Evolutionary conservation across 2,888 invertebrate species (phyloP), one percentile per base, ranked within the genome.

Genomic region (Pheosia gnoma): DNA sequence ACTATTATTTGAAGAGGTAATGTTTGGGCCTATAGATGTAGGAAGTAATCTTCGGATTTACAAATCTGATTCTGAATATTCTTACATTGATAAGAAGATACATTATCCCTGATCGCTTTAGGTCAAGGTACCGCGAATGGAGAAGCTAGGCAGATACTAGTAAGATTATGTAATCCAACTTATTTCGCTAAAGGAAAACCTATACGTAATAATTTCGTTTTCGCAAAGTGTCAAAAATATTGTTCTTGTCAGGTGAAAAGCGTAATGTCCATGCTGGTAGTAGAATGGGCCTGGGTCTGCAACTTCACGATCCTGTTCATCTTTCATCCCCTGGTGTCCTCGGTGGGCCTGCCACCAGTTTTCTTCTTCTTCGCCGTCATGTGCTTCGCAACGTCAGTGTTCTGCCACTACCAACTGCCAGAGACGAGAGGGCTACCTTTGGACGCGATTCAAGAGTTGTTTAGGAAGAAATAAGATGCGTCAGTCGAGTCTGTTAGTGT

Each of bases 381-480:
- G 3, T 79, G 84, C 63, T 74, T 86, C 38, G 13, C 71, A 4
- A 76, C 85, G 0, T 72, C 81, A 1, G 36, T 79, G 0, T 87
- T 80, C 68, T 70, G 79, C 45, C 60, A 63, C 9, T 73, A 77
- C 59, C 84, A 62, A 60, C 59, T 84, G 41, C 89, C 88, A 0
- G 89, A 90, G 62, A 89, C 88, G 0, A 87, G 83, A 47, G 88
- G 88, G 2, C 60, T 88, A 57, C 70, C 84, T 0, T 80, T 88
- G 0, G 82, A 86, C 58, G 83, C 77, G 7, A 86, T 89, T 52
- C 89, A 89, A 61, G 66, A 71, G 2, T 61, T 82, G 38, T 77
- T 86, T 54, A 61, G 71, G 11, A 81, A 70, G 57, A 67, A 61
- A 53, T 10, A 7, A 53, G 52, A 51, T 13, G 25, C 4, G n/a